Percentiles rank a stretch among this genome's conserved stretches.
phyloP scores from a whole-genome alignment of 2,113 vertebrate species.

The Xenopus laevis region DNA sequence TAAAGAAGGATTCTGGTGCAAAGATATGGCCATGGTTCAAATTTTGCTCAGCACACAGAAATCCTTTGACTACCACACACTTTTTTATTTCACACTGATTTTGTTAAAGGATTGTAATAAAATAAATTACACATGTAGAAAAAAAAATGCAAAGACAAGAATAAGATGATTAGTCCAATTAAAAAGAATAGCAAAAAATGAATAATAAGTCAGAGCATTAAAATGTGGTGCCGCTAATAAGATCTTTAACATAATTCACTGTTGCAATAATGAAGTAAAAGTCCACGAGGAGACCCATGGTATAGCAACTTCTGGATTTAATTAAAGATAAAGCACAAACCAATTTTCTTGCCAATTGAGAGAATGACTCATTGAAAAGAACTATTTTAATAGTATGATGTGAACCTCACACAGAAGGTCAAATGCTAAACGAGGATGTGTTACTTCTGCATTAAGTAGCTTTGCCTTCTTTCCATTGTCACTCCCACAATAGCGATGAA shows the following conservation, averaged over 20 bases:
- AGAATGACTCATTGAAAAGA: slow-evolving; percentile 28
- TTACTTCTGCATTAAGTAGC: neutral
- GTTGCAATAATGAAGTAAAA: slow-evolving; percentile 59
- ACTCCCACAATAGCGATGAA: too few relatives aligned
- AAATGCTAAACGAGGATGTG: slow-evolving; percentile 18
- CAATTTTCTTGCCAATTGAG: slow-evolving; percentile 48
- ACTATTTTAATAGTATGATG: slow-evolving; percentile 21
- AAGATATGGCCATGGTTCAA: too few relatives aligned
- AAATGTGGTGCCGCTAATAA: slow-evolving; percentile 51
- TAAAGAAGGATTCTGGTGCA: too few relatives aligned
- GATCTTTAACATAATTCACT: slow-evolving; percentile 52
- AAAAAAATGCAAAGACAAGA: slow-evolving; percentile 33
- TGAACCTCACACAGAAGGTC: slow-evolving; percentile 22
- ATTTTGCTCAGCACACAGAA: too few relatives aligned
- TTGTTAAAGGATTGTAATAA: too few relatives aligned
- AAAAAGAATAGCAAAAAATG: slow-evolving; percentile 55
- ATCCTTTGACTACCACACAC: too few relatives aligned
- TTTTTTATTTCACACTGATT: too few relatives aligned
- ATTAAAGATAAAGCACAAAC: slow-evolving; percentile 67
- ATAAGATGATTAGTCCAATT: slow-evolving; percentile 50
- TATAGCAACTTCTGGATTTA: slow-evolving; percentile 64
- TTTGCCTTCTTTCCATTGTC: neutral
- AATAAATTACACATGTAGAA: too few relatives aligned
- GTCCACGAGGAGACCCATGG: slow-evolving; percentile 58
- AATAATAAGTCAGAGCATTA: slow-evolving; percentile 55